Percentiles rank a stretch among this genome's conserved stretches.
Evolutionary conservation across 2,888 invertebrate species (phyloP).

Genomic region (Pyrocoelia pectoralis): DNA sequence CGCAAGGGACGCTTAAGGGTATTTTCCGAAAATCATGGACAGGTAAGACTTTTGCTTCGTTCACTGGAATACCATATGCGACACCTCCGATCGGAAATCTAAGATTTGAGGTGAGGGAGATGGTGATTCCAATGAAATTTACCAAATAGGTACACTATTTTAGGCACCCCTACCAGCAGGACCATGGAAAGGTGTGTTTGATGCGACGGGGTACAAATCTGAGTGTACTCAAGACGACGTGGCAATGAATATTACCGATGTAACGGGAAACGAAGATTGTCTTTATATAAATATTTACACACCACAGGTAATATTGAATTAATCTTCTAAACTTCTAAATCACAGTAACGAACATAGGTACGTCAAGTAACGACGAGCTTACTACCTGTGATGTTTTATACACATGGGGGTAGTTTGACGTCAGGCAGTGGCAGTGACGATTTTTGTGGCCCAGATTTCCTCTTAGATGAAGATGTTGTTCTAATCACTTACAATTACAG

Average conservation of each 20-base stretch:
- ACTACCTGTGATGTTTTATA: constrained; percentile 80
- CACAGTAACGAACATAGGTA: too few species aligned
- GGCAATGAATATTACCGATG: background rate
- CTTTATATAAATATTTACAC: constrained; percentile 80
- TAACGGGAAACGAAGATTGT: constrained; percentile 83
- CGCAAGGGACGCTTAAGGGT: background rate
- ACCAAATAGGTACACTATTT: background rate
- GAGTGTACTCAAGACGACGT: constrained; percentile 72
- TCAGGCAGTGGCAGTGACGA: constrained; percentile 71
- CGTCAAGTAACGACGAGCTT: constrained; percentile 43
- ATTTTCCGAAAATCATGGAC: background rate
- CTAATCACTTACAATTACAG: constrained; percentile 58
- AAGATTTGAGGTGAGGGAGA: constrained; percentile 72
- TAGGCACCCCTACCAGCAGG: constrained; percentile 71
- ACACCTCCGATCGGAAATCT: constrained; percentile 67
- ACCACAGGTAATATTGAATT: constrained; percentile 65
- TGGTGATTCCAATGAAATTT: too few species aligned
- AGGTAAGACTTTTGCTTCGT: constrained; percentile 46
- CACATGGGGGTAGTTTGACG: constrained; percentile 80
- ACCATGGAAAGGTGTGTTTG: constrained; percentile 69
- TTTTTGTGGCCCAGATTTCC: constrained; percentile 75
- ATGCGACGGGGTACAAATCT: constrained; percentile 71
- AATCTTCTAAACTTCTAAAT: too few species aligned
- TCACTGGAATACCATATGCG: constrained; percentile 72
- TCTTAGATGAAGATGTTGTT: constrained; percentile 74